Percentiles rank a stretch among this genome's conserved stretches.
Evolutionary conservation across 2,113 vertebrate species (phyloP).

Genomic region (Theristicus caerulescens): DNA sequence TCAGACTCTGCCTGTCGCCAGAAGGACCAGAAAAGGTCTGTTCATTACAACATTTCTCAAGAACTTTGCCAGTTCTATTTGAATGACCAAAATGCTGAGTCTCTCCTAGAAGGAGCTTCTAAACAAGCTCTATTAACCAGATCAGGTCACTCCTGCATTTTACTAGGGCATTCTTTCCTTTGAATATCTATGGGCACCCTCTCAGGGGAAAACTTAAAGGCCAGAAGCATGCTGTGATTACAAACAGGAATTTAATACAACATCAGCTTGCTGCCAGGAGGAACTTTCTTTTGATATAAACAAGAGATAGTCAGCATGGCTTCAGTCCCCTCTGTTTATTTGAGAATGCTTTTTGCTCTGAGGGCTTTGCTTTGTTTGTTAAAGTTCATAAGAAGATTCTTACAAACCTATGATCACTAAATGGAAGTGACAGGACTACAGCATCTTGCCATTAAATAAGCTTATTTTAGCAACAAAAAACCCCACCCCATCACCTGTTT

Average conservation of each 20-base stretch:
- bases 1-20: not conserved
- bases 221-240: not conserved
- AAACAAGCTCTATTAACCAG: not conserved
- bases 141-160: not conserved
- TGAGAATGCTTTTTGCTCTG: not conserved
- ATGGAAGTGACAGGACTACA: not conserved
- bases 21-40: not conserved
- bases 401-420: not conserved
- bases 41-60: not conserved
- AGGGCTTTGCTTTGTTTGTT: not conserved
- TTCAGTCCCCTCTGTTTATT: not conserved
- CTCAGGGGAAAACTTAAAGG: not conserved
- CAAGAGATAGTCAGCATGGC: not conserved
- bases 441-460: not conserved
- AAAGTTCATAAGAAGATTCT: not conserved
- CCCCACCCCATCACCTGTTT: not conserved
- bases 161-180: not conserved
- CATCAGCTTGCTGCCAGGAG: not conserved
- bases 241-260: not conserved
- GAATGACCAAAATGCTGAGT: not conserved
- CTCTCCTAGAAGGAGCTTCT: not conserved
- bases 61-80: not conserved
- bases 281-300: not conserved
- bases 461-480: not conserved
- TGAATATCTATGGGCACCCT: not conserved